phyloP scores from a whole-genome alignment of 2,797 vertebrate genomes.

The Spinus pinus region DNA sequence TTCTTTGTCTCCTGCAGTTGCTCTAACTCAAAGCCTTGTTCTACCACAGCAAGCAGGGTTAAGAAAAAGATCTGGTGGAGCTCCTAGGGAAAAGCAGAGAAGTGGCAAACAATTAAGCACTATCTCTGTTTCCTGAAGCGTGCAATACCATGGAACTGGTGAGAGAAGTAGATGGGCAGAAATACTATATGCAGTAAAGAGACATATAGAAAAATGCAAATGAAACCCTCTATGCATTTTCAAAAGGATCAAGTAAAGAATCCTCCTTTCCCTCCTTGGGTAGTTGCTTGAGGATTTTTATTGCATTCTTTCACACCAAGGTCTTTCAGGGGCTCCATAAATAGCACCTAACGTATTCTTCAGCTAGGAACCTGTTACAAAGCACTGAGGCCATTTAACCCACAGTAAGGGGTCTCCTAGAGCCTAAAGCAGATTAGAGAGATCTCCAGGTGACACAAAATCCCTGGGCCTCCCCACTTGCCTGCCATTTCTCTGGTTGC shows the following conservation, averaged over 20 bases:
- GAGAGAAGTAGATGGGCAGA: neutral
- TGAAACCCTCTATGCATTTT: neutral
- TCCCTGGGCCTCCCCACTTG: neutral
- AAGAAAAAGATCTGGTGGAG: neutral
- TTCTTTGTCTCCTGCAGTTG: neutral
- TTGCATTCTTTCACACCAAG: neutral
- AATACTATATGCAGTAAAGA: neutral
- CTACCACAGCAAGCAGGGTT: neutral
- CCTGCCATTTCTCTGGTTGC: neutral
- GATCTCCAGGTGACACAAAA: neutral
- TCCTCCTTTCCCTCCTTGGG: neutral
- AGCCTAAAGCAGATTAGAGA: neutral
- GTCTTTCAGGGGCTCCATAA: neutral
- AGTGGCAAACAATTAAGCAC: neutral
- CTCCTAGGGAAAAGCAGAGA: neutral
- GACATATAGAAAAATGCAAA: neutral
- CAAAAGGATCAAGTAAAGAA: neutral
- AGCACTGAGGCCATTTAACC: neutral
- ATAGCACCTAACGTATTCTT: neutral
- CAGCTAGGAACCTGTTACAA: neutral
- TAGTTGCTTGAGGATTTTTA: neutral
- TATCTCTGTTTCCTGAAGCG: neutral
- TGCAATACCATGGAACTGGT: neutral
- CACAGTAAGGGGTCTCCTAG: neutral
- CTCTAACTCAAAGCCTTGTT: neutral